Evolutionary conservation across 2,888 invertebrate genomes (phyloP), one percentile per base, ranked within the genome.

Genomic region (Rhingia campestris): DNA sequence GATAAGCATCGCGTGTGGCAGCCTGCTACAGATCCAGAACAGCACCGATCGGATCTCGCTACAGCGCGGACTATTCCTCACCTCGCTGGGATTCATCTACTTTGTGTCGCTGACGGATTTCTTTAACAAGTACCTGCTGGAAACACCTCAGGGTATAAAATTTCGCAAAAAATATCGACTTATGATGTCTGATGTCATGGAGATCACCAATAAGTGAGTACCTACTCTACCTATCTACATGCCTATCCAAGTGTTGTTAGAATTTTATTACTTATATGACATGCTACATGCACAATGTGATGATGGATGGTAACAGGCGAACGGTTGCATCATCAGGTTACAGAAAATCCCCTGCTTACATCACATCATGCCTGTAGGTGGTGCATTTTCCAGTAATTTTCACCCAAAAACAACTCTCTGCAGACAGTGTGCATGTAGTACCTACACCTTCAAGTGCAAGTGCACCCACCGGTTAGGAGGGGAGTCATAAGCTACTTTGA

Each of bases 201-300:
- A 95, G 89, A 95, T 95, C 86, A 95, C 93, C 61, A 95, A 95
- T 92, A 95, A 95, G 95, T 95, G 88, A 92, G 94, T 93, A 81
- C 5, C 10, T 93, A 81, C 4, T 33, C 35, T 64, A 47, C 3
- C 10, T 39, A 4, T 7, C n/a, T 37, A 6, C 32, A 5, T 10
- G n/a, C 22, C 22, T 22, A 22, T 22, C 22, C 2, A 22, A 22
- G 22, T 22, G 22, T 2, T 22, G 22, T 2, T 22, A 22, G 22
- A 22, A 22, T 22, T 22, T 2, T 22, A 22, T 22, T 22, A 9
- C 6, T 30, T 14, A 2, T 45, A 39, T 12, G 14, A 12, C 33
- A 43, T 59, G 45, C 39, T 10, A 12, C 33, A 43, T 59, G 45
- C 39, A 63, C 30, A 51, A 6, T 30, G 3, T 3, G 2, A 4